These are phyloP conservation scores for Tanypteryx hageni DNA, from an alignment of 2,888 invertebrate genomes.

Conservation along the genomic window DNA sequence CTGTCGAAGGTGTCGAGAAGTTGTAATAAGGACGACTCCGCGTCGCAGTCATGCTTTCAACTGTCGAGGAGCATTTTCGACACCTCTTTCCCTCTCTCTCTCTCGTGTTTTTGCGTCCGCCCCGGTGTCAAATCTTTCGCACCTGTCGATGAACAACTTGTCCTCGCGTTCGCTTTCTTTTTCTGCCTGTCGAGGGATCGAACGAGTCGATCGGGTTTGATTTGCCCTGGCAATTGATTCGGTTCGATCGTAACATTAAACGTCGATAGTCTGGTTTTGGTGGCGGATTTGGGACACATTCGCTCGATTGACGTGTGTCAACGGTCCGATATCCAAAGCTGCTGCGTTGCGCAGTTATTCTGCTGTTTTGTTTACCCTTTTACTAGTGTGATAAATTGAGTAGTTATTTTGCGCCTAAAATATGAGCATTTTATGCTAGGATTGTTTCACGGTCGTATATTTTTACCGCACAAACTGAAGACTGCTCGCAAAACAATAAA, in stretches of 20 bases:
- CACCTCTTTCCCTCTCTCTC: background rate
- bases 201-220: background rate
- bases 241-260: background rate
- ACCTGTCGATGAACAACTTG: conserved; percentile 25
- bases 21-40: too few relatives aligned
- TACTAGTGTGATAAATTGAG: too few relatives aligned
- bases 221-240: background rate
- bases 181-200: background rate
- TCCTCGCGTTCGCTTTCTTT: background rate
- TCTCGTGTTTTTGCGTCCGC: too few relatives aligned
- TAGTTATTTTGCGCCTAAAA: too few relatives aligned
- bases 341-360: background rate
- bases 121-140: background rate
- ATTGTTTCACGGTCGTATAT: too few relatives aligned
- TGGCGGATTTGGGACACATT: background rate
- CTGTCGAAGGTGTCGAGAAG: too few relatives aligned
- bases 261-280: background rate
- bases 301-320: conserved; percentile 15
- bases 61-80: background rate
- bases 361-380: background rate
- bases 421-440: too few relatives aligned
- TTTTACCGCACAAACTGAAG: too few relatives aligned
- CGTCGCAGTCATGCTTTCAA: background rate
- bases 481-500: too few relatives aligned
- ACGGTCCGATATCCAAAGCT: too few relatives aligned